These are phyloP conservation scores for Picus viridis DNA, from an alignment of 2,797 vertebrate genomes.

Conservation along the genomic window DNA sequence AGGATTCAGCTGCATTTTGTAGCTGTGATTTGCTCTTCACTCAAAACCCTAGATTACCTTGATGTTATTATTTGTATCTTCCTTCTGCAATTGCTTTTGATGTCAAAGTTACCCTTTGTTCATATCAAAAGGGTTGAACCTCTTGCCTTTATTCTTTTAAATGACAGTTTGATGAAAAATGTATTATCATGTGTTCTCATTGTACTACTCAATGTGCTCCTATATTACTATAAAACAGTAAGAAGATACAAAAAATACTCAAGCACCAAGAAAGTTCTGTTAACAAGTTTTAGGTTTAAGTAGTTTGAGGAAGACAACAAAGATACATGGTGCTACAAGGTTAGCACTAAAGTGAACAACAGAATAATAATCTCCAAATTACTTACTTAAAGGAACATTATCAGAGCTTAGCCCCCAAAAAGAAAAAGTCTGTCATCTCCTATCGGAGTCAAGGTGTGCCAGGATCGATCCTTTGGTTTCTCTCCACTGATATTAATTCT, in stretches of 20 bases:
- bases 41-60: not conserved
- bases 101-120: not conserved
- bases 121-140: not conserved
- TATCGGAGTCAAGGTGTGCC: conserved; percentile 91
- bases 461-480: conserved; percentile 89
- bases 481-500: conserved; percentile 81
- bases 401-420: conserved; percentile 94
- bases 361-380: not conserved
- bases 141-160: not conserved
- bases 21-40: not conserved
- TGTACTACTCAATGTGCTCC: not conserved
- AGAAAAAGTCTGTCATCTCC: conserved; percentile 89
- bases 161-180: not conserved
- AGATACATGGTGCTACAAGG: fast-evolving
- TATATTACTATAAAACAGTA: not conserved
- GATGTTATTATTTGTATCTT: not conserved
- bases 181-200: not conserved
- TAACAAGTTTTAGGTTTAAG: not conserved
- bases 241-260: not conserved
- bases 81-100: not conserved
- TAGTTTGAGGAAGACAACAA: not conserved
- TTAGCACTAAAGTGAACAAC: not conserved
- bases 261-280: not conserved
- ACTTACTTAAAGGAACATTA: conserved; percentile 93
- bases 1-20: too few relatives aligned